Evolutionary conservation across 2,797 vertebrate species (phyloP), one percentile per base, ranked within the genome.

Genomic region (Heteromormyrus szaboi): DNA sequence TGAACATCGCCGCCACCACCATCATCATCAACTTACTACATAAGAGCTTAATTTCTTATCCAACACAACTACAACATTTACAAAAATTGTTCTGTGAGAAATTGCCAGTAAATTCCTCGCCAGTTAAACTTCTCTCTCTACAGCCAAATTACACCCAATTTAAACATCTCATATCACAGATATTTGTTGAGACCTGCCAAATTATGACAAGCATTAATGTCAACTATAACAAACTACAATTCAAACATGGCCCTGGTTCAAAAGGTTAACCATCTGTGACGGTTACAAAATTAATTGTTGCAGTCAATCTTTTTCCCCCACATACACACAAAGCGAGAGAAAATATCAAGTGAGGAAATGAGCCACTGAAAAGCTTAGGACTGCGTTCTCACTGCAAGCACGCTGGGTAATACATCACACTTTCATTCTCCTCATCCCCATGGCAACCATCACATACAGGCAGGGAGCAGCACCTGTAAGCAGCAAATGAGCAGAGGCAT

Each of bases 401-500:
- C 8, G 5, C 12, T 7, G 33, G 68, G 12, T 41, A 17, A 17
- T 17, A 41, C 33, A 41, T 9, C 12, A 76, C 68, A 76, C 33
- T 5, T 5, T 76, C 62, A 65, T 29, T 65, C 4, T 41, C 68
- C 68, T 33, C 33, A 41, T 76, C 33, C 68, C 12, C 68, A 76
- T 17, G n/a, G n/a, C 33, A 76, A 17, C 68, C 68, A 17, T 17
- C 68, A 41, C 33, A 76, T 17, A 76, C 14, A 33, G 25, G 62
- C 25, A 68, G 62, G 25, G 25, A 68, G 9, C 62, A 25, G 62
- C 62, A 99, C 98, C 98, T 99, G 98, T 87, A 99, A 91, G 91
- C 98, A 99, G 95, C 98, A 99, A 89, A 99, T 98, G 4, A 99
- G 96, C 59, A 99, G 94, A 0, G 98, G 98, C 95, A 99, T 96